phyloP scores from a whole-genome alignment of 2,888 invertebrate genomes.

The Amitus sp. region DNA sequence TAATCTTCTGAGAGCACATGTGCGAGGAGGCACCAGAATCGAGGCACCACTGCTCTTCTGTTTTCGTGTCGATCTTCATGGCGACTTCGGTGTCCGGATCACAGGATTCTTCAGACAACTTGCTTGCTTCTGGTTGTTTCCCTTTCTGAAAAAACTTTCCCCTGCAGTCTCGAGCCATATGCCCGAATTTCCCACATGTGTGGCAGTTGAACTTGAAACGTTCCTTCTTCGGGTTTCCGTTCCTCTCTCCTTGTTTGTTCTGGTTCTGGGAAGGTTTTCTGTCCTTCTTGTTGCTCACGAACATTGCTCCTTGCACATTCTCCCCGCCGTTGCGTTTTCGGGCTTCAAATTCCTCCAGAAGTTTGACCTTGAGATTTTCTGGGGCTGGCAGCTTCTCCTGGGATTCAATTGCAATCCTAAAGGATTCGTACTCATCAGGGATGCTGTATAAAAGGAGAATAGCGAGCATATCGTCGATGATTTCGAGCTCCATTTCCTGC shows the following conservation, averaged over 20 bases:
- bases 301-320: conserved; percentile 1
- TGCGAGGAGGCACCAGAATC: conserved; percentile 19
- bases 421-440: too few species aligned
- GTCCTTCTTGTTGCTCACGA: neutral
- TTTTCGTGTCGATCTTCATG: too few species aligned
- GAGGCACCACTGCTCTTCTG: too few species aligned
- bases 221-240: neutral
- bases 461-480: too few species aligned
- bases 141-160: neutral
- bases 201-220: neutral
- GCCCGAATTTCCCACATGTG: neutral
- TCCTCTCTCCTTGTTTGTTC: too few species aligned
- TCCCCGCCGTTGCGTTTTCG: too few species aligned
- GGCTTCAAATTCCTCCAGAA: conserved; percentile 11
- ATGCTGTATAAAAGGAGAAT: conserved; percentile 26
- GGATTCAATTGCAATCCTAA: conserved; percentile 24
- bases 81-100: too few species aligned
- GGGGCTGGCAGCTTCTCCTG: conserved; percentile 24
- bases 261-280: neutral
- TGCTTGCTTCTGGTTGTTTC: neutral
- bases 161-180: neutral
- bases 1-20: conserved; percentile 7
- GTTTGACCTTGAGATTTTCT: too few species aligned
- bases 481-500: too few species aligned
- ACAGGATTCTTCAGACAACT: neutral